A percentile compares a stretch with the other conserved stretches of the same genome.
These are phyloP conservation scores for Dipus sagitta DNA, from an alignment of 2,797 vertebrate genomes.

Conservation along the genomic window DNA sequence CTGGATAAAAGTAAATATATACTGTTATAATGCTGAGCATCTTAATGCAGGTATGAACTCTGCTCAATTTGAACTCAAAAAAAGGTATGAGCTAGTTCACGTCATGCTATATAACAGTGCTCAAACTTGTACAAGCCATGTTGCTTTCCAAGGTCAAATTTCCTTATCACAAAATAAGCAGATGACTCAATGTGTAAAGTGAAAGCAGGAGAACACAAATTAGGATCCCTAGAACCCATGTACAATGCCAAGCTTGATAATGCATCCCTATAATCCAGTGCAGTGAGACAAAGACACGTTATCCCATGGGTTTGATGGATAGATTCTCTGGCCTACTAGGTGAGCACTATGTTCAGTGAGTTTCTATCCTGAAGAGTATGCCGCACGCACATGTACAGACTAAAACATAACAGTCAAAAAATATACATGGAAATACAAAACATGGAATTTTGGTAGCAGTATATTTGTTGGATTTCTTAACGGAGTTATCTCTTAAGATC, in stretches of 20 bases:
- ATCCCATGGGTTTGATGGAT: no score
- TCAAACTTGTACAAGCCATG: background rate
- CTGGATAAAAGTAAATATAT: slow-evolving; percentile 12
- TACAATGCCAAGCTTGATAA: no score
- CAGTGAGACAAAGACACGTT: no score
- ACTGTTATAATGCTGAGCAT: background rate
- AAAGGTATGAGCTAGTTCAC: background rate
- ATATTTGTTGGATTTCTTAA: slow-evolving; percentile 24
- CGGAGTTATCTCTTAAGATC: background rate
- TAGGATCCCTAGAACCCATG: no score
- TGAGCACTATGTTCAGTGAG: no score
- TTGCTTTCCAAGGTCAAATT: background rate
- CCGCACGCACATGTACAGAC: no score
- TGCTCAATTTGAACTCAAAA: background rate
- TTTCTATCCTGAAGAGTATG: no score
- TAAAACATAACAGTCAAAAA: no score
- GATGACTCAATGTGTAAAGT: no score
- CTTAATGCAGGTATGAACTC: background rate
- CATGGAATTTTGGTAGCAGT: background rate
- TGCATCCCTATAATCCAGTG: no score
- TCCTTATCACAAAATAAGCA: background rate
- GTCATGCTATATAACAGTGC: background rate
- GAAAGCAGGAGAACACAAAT: no score
- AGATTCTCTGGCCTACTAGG: no score
- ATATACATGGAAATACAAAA: background rate